phyloP scores from a whole-genome alignment of 2,888 invertebrate genomes.

The Margaritifera margaritifera region DNA sequence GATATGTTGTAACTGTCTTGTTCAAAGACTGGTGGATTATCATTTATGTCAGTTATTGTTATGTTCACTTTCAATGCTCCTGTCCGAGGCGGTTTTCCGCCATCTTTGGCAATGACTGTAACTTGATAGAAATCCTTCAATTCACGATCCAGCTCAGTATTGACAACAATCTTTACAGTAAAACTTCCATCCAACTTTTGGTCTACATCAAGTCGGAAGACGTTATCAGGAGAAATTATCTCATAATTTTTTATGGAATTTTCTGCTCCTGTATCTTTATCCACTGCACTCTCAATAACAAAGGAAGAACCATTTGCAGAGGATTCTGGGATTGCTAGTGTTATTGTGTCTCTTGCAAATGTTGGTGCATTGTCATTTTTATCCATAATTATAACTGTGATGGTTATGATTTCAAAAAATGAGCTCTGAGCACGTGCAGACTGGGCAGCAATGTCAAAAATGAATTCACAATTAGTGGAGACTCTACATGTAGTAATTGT shows the following conservation, averaged over 20 bases:
- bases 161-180: conserved; percentile 50
- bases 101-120: conserved; percentile 56
- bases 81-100: conserved; percentile 43
- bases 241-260: conserved; percentile 57
- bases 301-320: conserved; percentile 40
- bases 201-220: conserved; percentile 50
- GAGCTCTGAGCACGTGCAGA: conserved; percentile 30
- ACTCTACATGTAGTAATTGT: conserved; percentile 32
- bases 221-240: conserved; percentile 37
- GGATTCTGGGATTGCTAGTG: conserved; percentile 47
- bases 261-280: conserved; percentile 49
- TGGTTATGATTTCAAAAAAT: conserved; percentile 47
- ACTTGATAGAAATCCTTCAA: conserved; percentile 43
- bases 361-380: conserved; percentile 56
- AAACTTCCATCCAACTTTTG: conserved; percentile 56
- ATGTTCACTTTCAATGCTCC: conserved; percentile 50
- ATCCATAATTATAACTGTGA: conserved; percentile 51
- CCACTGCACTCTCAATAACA: conserved; percentile 45
- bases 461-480: conserved; percentile 39
- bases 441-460: conserved; percentile 52
- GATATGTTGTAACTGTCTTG: conserved; percentile 43
- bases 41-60: conserved; percentile 56
- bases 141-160: conserved; percentile 55
- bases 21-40: conserved; percentile 49
- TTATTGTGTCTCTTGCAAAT: conserved; percentile 43